A percentile compares a stretch with the other conserved stretches of the same genome.
Evolutionary conservation across 2,797 vertebrate genomes (phyloP).

Genomic region (Capromys pilorides): DNA sequence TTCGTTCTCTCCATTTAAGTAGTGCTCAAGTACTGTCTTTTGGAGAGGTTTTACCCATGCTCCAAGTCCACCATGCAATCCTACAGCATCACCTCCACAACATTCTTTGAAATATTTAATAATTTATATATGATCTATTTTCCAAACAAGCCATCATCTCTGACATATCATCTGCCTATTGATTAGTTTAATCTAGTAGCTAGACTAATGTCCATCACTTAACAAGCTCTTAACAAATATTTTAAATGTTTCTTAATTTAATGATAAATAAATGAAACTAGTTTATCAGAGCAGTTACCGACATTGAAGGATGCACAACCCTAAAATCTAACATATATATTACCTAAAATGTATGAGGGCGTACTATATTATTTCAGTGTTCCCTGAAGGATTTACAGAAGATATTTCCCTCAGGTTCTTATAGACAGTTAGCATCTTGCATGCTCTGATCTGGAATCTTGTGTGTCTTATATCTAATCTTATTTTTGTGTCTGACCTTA

Average conservation of each 20-base stretch:
- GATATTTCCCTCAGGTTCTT: constrained; percentile 17
- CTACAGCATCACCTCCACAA: not conserved
- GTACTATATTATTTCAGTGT: not conserved
- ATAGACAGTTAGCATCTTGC: not conserved
- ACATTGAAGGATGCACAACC: not conserved
- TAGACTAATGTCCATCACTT: not conserved
- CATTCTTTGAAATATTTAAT: not conserved
- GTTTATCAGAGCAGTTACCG: not conserved
- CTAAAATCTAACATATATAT: not conserved
- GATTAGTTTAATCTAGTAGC: not conserved
- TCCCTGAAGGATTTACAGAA: not conserved
- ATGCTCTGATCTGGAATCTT: not conserved
- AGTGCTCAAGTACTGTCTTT: not conserved
- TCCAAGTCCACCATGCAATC: not conserved
- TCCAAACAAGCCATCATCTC: not conserved
- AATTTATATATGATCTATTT: not conserved
- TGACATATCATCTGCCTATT: not conserved
- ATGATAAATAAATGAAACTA: not conserved
- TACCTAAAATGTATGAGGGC: not conserved
- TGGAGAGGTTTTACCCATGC: not conserved
- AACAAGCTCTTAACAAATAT: not conserved
- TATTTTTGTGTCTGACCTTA: not conserved
- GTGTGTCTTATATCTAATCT: not conserved
- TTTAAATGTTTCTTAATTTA: constrained; percentile 41
- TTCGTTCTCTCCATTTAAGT: not conserved